phyloP scores from a whole-genome alignment of 1,140 invertebrate species.

The Eurytemora carolleeae region DNA sequence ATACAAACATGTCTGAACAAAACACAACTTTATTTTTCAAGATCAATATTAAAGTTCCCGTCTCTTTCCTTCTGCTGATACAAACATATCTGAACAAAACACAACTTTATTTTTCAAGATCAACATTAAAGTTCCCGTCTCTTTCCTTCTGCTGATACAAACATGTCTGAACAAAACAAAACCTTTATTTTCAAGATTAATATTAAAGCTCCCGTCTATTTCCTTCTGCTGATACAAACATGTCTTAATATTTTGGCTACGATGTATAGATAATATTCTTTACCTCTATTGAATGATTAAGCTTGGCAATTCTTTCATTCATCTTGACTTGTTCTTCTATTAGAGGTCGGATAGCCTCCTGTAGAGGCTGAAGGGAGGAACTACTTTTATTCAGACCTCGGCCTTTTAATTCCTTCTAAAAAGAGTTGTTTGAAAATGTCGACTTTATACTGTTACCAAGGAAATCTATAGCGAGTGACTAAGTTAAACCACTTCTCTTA shows the following conservation, averaged over 20 bases:
- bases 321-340: not conserved
- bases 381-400: too few relatives aligned
- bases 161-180: constrained; percentile 48
- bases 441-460: too few relatives aligned
- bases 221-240: constrained; percentile 31
- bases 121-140: not conserved
- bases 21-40: too few relatives aligned
- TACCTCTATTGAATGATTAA: not conserved
- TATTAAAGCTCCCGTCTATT: constrained; percentile 36
- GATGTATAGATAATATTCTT: not conserved
- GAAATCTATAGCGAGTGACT: too few relatives aligned
- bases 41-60: too few relatives aligned
- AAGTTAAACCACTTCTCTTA: too few relatives aligned
- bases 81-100: not conserved
- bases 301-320: not conserved
- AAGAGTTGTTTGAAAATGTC: too few relatives aligned
- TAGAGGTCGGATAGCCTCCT: not conserved
- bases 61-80: not conserved
- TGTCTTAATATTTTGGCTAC: too few relatives aligned
- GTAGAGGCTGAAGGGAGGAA: too few relatives aligned
- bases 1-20: not conserved
- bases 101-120: not conserved
- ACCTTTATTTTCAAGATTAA: constrained; percentile 38
- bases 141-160: not conserved
- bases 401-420: too few relatives aligned